Percentiles rank a stretch among this genome's conserved stretches.
Conservation (phyloP, 2,113 vertebrate genomes). For the Trematocara unimaculatum region DNA sequence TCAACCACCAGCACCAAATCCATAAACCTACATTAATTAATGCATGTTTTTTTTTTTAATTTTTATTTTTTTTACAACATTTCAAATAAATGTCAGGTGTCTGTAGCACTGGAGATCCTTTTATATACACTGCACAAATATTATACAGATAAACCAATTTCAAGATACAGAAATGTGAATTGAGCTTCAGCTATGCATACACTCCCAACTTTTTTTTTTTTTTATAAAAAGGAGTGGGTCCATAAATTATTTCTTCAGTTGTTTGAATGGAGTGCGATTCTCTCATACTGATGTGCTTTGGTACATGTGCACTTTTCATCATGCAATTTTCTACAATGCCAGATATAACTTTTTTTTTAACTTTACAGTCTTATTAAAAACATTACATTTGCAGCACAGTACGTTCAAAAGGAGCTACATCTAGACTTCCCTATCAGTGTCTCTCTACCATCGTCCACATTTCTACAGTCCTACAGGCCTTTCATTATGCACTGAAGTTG, state of each 20-base stretch:
- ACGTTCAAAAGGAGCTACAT: slow-evolving; percentile 12
- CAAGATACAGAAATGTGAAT: slow-evolving; percentile 10
- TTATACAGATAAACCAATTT: slow-evolving; percentile 14
- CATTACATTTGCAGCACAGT: slow-evolving; percentile 18
- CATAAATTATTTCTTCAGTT: slow-evolving; percentile 9
- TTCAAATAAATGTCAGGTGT: background rate
- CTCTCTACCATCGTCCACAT: slow-evolving; percentile 10
- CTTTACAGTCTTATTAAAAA: background rate
- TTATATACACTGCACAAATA: slow-evolving; percentile 41
- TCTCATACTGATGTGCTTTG: slow-evolving; percentile 28
- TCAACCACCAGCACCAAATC: background rate
- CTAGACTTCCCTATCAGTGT: slow-evolving; percentile 36
- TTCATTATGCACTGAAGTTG: background rate
- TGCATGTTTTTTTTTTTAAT: background rate
- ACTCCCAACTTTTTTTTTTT: background rate
- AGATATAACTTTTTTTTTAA: background rate
- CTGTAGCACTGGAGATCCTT: background rate
- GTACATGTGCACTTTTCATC: slow-evolving; percentile 24
- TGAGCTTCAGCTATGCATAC: background rate
- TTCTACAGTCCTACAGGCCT: background rate
- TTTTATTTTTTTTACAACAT: background rate
- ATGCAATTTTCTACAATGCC: slow-evolving; percentile 30
- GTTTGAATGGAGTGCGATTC: background rate
- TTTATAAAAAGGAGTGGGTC: background rate
- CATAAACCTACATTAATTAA: background rate